phyloP scores from a whole-genome alignment of 1,140 invertebrate species.

The Trichonephila clavata region DNA sequence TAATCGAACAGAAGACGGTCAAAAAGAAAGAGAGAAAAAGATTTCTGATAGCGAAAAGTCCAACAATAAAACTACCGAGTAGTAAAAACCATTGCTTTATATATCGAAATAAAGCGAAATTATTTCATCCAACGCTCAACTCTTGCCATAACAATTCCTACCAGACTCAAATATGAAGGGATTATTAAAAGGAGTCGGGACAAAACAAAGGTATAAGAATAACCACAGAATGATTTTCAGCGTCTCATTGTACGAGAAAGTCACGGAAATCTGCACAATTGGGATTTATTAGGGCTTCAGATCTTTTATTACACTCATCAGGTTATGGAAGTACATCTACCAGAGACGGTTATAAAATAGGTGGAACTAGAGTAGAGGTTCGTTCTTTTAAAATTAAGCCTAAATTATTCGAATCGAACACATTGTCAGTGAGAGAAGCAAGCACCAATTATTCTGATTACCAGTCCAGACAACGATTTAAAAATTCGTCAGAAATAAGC shows the following conservation, averaged over 20 bases:
- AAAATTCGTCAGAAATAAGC: too few species aligned
- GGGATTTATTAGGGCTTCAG: neutral
- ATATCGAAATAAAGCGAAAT: neutral
- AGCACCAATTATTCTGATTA: too few species aligned
- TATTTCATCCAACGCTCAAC: neutral
- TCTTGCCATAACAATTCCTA: neutral
- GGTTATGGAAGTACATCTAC: neutral
- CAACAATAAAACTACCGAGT: neutral
- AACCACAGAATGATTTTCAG: neutral
- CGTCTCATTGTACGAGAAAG: neutral
- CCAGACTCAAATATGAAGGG: neutral
- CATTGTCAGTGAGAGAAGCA: too few species aligned
- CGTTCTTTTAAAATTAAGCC: too few species aligned
- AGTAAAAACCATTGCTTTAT: conserved; percentile 24
- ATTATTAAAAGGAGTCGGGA: neutral
- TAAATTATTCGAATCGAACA: too few species aligned
- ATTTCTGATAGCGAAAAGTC: neutral
- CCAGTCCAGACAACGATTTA: too few species aligned
- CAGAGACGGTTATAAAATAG: neutral
- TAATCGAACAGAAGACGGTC: neutral
- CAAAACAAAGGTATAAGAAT: neutral
- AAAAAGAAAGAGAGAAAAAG: neutral
- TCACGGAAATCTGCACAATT: conserved; percentile 1
- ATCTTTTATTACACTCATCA: neutral
- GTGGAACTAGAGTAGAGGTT: neutral